Evolutionary conservation across 2,888 invertebrate species (phyloP), one percentile per base, ranked within the genome.

Genomic region (Pomacea canaliculata): DNA sequence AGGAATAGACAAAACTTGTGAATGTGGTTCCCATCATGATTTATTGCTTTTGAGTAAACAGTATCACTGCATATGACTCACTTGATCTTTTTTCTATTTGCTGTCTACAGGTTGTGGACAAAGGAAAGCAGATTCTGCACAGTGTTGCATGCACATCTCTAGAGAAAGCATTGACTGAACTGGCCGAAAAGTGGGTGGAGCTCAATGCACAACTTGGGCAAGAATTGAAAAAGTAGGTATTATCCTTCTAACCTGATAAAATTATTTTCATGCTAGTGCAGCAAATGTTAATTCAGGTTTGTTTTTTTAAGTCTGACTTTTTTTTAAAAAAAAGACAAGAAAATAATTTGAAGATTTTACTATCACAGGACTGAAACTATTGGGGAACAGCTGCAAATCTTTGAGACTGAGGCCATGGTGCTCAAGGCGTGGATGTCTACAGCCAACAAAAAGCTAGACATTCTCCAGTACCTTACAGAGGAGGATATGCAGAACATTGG

Each of bases 141-240:
- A 83, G 84, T 70, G 80, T 90, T 65, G 84, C 83, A 66, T 89
- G 89, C 80, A 85, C 88, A 18, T 71, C 81, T 8, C 80, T 90
- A 70, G 88, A 90, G 79, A 82, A 81, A 27, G 80, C 85, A 48
- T 76, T 89, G 7, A 84, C 87, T 51, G 86, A 88, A 23, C 78
- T 89, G 65, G 85, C 88, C 10, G 88, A 89, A n/a, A 85, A 85
- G 71, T 88, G 89, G 87, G 86, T 88, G 48, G 80, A 85, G 66
- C 79, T 90, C 23, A 88, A 86, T 80, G 84, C 87, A 60, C 82
- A 82, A 19, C 80, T 87, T 8, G 82, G 84, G 16, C 83, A 84
- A 46, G 85, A 87, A 80, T 80, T 88, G 27, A 87, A 89, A 76
- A 86, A 85, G 90, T 87, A 66, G 78, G 80, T 80, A n/a, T 5